A percentile compares a stretch with the other conserved stretches of the same genome.
phyloP scores from a whole-genome alignment of 1,140 invertebrate genomes.

The Argopecten irradians region DNA sequence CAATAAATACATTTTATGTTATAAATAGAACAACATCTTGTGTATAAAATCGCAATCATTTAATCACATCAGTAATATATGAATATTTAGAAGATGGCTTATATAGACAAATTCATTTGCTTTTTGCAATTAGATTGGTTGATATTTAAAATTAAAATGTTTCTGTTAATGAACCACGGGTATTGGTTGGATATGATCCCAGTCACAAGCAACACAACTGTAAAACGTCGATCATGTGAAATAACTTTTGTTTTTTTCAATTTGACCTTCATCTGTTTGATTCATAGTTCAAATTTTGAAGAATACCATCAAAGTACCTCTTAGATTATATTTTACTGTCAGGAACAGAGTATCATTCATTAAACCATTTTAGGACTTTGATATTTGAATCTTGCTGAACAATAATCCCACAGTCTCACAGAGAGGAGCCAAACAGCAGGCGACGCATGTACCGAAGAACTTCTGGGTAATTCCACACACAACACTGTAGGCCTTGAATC shows the following conservation, averaged over 20 bases:
- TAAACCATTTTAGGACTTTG: not conserved
- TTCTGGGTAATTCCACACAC: conserved; percentile 81
- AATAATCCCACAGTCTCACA: conserved; percentile 37
- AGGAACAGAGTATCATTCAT: not conserved
- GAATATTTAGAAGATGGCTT: too few relatives aligned
- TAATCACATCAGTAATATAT: too few relatives aligned
- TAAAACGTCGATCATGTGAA: too few relatives aligned
- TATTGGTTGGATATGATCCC: too few relatives aligned
- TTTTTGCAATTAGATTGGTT: too few relatives aligned
- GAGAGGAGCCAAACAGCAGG: conserved; percentile 75
- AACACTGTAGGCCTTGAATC: conserved; percentile 75
- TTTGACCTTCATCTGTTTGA: not conserved
- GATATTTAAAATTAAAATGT: too few relatives aligned
- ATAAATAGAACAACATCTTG: too few relatives aligned
- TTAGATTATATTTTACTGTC: not conserved
- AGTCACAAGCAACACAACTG: too few relatives aligned
- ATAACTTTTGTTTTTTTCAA: not conserved
- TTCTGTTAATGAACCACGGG: too few relatives aligned
- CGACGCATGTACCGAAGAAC: conserved; percentile 79
- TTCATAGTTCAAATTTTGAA: not conserved
- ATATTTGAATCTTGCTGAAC: conserved; percentile 24
- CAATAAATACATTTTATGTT: too few relatives aligned
- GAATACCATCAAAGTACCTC: not conserved
- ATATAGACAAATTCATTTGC: too few relatives aligned
- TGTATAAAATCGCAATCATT: too few relatives aligned